Evolutionary conservation across 2,888 invertebrate genomes (phyloP).

Genomic region (Pteria penguin): DNA sequence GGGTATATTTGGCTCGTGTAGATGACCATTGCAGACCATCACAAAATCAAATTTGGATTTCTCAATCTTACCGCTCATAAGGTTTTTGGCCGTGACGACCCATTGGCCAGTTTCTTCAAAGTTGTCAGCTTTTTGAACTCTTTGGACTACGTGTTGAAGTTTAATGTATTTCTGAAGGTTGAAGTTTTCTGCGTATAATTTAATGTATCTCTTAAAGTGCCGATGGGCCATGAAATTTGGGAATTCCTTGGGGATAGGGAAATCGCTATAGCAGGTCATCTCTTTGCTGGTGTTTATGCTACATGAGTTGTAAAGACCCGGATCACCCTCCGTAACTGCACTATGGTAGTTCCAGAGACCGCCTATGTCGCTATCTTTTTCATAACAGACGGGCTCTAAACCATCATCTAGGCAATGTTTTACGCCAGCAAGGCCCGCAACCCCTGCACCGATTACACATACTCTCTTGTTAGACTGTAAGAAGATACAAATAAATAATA

Average conservation of each 20-base stretch:
- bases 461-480: slow-evolving; percentile 50
- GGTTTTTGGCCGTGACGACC: slow-evolving; percentile 63
- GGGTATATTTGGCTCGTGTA: slow-evolving; percentile 57
- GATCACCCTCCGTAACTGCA: slow-evolving; percentile 42
- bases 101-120: slow-evolving; percentile 71
- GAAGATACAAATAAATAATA: neutral
- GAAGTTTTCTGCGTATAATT: slow-evolving; percentile 54
- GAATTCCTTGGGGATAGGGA: slow-evolving; percentile 60
- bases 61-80: slow-evolving; percentile 50
- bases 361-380: slow-evolving; percentile 57
- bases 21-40: slow-evolving; percentile 71
- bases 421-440: slow-evolving; percentile 52
- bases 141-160: slow-evolving; percentile 45
- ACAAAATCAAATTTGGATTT: slow-evolving; percentile 65
- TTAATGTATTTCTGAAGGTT: slow-evolving; percentile 47
- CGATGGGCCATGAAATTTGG: slow-evolving; percentile 61
- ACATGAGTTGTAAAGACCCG: slow-evolving; percentile 59
- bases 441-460: slow-evolving; percentile 60
- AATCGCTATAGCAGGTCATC: slow-evolving; percentile 59
- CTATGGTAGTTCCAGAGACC: slow-evolving; percentile 58
- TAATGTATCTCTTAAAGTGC: slow-evolving; percentile 56
- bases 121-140: slow-evolving; percentile 60
- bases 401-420: slow-evolving; percentile 59
- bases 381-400: slow-evolving; percentile 51
- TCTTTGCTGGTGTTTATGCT: slow-evolving; percentile 63